Base-by-base conservation (phyloP, 2,888 invertebrate genomes). In the Sarcophaga variegata region DNA sequence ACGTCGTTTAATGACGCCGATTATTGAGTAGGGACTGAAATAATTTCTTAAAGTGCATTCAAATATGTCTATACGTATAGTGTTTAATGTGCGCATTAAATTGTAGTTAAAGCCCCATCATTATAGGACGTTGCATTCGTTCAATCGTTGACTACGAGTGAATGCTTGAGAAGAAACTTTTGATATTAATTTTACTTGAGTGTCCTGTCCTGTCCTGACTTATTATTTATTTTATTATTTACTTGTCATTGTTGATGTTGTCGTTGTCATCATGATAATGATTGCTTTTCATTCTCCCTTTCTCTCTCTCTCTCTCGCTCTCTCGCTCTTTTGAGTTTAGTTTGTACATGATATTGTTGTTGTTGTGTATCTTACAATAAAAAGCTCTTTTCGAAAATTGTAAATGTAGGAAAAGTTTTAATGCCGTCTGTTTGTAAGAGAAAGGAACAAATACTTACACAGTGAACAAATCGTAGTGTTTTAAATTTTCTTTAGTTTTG, bases 121-220 rank as follows among this genome's bases (percentile, higher is more conserved):
- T 37, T 37, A 37, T 37, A 37, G 37, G 37, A 37, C 37, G 8
- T 37, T 37, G 37, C 37, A 10, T 37, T 37, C 37, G 8, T 37
- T 8, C 10, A 37, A 37, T 10, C 37, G 37, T 37, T 37, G 37
- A 37, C 37, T 37, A 37, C 37, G 10, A 37, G 37, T 37, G 37
- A 8, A 37, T 37, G 37, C 37, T 37, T 8, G 80, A 63, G 70
- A 67, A 66, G 70, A 59, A 74, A 27, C 54, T 17, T 27, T 59
- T 25, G 27, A 67, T 54, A 54, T 14, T 14, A 54, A 54, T 54
- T 54, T 54, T 54, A 54, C 4, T 54, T 8, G 37, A 37, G 37
- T 37, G 37, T 10, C 37, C 37, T 37, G 37, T 37, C 37, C 37
- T 8, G 37, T 37, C 37, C 22, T 22, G 22, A 22, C 22, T 37